A percentile compares a stretch with the other conserved stretches of the same genome.
Evolutionary conservation across 2,113 vertebrate species (phyloP).

Genomic region (Motacilla alba): DNA sequence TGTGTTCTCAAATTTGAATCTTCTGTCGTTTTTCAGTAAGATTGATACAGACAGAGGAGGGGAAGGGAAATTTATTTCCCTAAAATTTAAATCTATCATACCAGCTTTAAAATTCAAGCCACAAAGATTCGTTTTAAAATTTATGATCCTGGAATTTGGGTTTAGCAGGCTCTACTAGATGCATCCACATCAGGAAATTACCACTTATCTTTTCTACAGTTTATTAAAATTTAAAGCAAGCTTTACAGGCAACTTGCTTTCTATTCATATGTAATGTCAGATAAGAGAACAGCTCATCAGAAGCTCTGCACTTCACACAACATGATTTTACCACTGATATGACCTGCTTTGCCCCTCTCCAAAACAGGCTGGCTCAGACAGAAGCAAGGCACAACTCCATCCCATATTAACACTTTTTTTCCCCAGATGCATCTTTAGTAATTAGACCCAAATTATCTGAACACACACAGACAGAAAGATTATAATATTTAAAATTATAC

Average conservation of each 20-base stretch:
- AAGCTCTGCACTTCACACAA: background rate
- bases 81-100: background rate
- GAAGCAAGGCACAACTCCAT: background rate
- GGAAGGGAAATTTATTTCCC: background rate
- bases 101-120: slow-evolving; percentile 10
- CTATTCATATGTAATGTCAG: background rate
- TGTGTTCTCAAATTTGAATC: slow-evolving; percentile 7
- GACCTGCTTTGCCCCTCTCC: background rate
- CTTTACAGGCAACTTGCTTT: slow-evolving; percentile 28
- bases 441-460: background rate
- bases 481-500: background rate
- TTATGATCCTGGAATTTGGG: background rate
- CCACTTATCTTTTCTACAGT: slow-evolving; percentile 2
- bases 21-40: background rate
- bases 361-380: background rate
- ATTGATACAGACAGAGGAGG: background rate
- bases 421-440: rapidly evolving
- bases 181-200: background rate
- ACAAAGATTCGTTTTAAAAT: background rate
- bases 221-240: slow-evolving; percentile 57
- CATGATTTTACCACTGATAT: background rate
- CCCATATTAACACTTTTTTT: background rate
- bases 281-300: background rate
- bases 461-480: background rate
- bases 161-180: background rate